Evolutionary conservation across 2,113 vertebrate genomes (phyloP).

Genomic region (Callaeas wilsoni): DNA sequence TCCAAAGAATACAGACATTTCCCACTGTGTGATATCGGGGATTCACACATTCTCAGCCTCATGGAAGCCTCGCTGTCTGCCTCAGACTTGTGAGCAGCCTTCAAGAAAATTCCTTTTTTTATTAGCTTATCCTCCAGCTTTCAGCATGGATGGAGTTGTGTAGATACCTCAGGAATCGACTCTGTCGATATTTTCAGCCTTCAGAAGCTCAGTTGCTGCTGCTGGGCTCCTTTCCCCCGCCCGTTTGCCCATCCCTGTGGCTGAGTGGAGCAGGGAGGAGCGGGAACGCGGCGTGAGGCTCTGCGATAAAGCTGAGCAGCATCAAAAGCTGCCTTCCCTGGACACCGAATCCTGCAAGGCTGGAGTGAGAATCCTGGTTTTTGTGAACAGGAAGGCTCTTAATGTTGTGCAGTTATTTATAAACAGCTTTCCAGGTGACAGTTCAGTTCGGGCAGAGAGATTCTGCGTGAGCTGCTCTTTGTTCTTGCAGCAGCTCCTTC

Average conservation of each 20-base stretch:
- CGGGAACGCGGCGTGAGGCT: accelerated
- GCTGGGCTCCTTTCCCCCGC: neutral
- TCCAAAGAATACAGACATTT: neutral
- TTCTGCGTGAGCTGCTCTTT: accelerated
- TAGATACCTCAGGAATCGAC: neutral
- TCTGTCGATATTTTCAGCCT: neutral
- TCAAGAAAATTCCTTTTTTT: neutral
- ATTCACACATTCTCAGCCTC: neutral
- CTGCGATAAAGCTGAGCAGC: neutral
- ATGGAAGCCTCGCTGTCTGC: neutral
- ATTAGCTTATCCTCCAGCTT: neutral
- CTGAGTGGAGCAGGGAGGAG: too few relatives aligned
- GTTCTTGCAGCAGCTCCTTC: neutral
- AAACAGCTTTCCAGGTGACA: neutral
- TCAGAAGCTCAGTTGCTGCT: neutral
- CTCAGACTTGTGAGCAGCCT: neutral
- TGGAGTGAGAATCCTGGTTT: neutral
- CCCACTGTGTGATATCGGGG: accelerated
- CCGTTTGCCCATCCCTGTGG: neutral
- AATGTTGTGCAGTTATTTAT: neutral
- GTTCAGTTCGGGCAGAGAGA: neutral
- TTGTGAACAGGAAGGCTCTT: neutral
- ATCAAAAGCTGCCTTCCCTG: neutral
- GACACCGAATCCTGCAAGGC: neutral
- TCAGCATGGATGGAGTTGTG: neutral